A percentile compares a stretch with the other conserved stretches of the same genome.
These are phyloP conservation scores for Geophilus truncorum DNA, from an alignment of 2,888 invertebrate species.

Conservation along the genomic window DNA sequence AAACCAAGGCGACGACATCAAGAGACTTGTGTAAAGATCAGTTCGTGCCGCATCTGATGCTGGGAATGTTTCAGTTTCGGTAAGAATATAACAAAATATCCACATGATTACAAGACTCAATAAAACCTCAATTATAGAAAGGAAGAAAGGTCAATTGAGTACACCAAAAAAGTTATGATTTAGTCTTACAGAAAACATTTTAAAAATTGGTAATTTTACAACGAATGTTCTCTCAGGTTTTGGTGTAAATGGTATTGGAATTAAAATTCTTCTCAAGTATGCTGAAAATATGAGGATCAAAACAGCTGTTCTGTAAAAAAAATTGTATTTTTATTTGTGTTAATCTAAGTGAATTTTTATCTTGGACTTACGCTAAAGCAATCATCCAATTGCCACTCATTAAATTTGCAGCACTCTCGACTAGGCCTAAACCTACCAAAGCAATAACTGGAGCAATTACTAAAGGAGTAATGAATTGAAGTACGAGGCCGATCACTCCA, in stretches of 20 bases:
- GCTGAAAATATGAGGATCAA: slow-evolving; percentile 75
- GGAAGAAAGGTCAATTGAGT: neutral
- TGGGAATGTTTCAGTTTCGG: slow-evolving; percentile 60
- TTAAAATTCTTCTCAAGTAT: slow-evolving; percentile 61
- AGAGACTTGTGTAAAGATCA: slow-evolving; percentile 64
- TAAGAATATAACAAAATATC: slow-evolving; percentile 66
- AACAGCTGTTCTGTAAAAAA: slow-evolving; percentile 60
- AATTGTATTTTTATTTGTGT: neutral
- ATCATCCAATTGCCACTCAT: slow-evolving; percentile 80
- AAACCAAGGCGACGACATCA: slow-evolving; percentile 72
- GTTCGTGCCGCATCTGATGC: slow-evolving; percentile 66
- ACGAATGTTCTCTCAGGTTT: slow-evolving; percentile 58
- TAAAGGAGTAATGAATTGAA: slow-evolving; percentile 72
- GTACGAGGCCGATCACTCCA: slow-evolving; percentile 68
- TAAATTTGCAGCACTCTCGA: slow-evolving; percentile 72
- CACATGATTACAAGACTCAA: slow-evolving; percentile 71
- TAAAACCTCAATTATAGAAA: slow-evolving; percentile 55
- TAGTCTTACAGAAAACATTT: slow-evolving; percentile 70
- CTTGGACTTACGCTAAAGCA: slow-evolving; percentile 62
- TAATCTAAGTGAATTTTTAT: neutral
- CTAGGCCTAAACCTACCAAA: slow-evolving; percentile 75
- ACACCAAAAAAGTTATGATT: neutral
- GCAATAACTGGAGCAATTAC: slow-evolving; percentile 79
- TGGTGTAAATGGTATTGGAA: slow-evolving; percentile 59
- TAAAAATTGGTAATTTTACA: slow-evolving; percentile 65